These are phyloP conservation scores for Fopius arisanus DNA, from an alignment of 1,140 invertebrate genomes.

Conservation along the genomic window DNA sequence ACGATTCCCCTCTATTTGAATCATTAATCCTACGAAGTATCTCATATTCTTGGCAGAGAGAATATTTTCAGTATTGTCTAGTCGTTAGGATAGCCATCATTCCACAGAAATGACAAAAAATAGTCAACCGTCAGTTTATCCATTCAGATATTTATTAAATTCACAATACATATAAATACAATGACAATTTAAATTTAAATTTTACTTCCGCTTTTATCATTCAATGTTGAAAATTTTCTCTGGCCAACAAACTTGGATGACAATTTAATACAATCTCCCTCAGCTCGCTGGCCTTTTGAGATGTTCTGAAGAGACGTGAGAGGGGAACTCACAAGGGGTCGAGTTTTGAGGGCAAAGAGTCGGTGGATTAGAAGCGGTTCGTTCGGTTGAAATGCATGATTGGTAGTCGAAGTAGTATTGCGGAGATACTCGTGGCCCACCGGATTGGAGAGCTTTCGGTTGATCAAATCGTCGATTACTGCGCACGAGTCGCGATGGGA, in stretches of 20 bases:
- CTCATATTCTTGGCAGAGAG: neutral
- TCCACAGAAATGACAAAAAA: no score
- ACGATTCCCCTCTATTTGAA: neutral
- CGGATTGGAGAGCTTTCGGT: conserved; percentile 56
- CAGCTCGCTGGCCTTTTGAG: conserved; percentile 7
- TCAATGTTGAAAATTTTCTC: neutral
- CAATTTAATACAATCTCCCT: conserved; percentile 11
- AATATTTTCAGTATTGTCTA: neutral
- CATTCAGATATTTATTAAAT: no score
- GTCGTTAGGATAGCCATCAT: no score
- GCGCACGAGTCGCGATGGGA: conserved; percentile 14
- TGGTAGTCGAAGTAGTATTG: conserved; percentile 10
- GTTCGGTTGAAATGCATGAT: conserved; percentile 18
- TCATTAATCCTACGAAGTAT: neutral
- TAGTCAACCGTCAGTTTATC: no score
- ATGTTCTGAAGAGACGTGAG: neutral
- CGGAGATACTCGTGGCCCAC: conserved; percentile 47
- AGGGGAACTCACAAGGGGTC: neutral
- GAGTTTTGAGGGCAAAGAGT: neutral
- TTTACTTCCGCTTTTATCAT: no score
- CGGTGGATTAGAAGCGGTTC: conserved; percentile 16
- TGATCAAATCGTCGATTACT: conserved; percentile 53
- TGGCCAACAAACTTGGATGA: neutral
- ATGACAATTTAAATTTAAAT: no score
- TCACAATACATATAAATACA: no score